Evolutionary conservation across 2,888 invertebrate species (phyloP).

Genomic region (Formica aserva): DNA sequence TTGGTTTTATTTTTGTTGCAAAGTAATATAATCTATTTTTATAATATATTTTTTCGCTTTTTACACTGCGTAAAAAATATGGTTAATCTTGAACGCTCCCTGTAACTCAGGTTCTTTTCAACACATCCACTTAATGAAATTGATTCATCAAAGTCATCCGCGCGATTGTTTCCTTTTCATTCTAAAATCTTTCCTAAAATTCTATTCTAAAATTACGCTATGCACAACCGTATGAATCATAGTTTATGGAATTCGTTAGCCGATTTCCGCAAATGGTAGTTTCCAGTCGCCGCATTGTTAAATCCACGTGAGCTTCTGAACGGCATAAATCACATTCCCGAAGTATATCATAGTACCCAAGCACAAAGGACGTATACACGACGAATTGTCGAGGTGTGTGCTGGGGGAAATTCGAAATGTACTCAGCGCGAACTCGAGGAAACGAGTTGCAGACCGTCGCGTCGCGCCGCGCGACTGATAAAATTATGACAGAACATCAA

Average conservation of each 20-base stretch:
- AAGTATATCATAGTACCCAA: slow-evolving; percentile 7
- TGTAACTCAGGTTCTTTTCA: neutral
- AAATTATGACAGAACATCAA: slow-evolving; percentile 53
- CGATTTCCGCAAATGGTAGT: slow-evolving; percentile 19
- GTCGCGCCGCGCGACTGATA: slow-evolving; percentile 1
- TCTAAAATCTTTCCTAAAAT: neutral
- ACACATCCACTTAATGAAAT: neutral
- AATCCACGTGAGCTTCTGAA: slow-evolving; percentile 44
- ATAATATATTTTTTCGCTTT: neutral
- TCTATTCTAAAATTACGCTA: neutral
- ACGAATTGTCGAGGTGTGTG: slow-evolving; percentile 15
- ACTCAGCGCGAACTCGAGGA: slow-evolving; percentile 49
- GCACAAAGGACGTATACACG: slow-evolving; percentile 18
- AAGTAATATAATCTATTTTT: slow-evolving; percentile 4
- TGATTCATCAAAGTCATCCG: neutral
- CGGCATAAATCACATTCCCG: slow-evolving; percentile 55
- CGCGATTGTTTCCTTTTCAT: neutral
- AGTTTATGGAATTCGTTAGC: slow-evolving; percentile 37
- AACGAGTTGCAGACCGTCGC: slow-evolving; percentile 25
- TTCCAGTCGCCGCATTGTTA: slow-evolving; percentile 32
- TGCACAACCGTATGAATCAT: neutral
- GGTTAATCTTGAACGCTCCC: neutral
- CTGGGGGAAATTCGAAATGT: slow-evolving; percentile 53
- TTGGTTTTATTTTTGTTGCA: neutral
- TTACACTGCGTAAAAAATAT: neutral